Conservation (phyloP, 1,140 invertebrate genomes). For the Trichoplusia ni region DNA sequence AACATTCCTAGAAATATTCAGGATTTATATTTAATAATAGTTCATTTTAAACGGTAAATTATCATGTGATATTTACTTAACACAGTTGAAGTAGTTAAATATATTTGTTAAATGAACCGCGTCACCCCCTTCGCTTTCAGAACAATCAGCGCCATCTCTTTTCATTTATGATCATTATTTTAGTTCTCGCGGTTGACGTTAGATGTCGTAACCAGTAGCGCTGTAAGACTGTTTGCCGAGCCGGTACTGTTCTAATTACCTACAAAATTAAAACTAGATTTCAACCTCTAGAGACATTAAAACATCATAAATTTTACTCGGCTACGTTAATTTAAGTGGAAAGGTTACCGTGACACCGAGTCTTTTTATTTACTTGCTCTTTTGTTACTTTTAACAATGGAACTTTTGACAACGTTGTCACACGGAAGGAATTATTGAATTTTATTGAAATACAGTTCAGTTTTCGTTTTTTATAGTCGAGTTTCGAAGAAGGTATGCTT, state of each 20-base stretch:
- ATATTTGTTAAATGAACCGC: not conserved
- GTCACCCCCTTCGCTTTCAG: not conserved
- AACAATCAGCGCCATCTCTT: conserved; percentile 30
- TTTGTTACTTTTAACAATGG: conserved; percentile 22
- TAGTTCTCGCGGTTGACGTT: not conserved
- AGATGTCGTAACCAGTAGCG: conserved; percentile 6
- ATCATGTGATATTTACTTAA: no score
- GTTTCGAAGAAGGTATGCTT: conserved; percentile 7
- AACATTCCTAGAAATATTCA: no score
- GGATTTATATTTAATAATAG: no score
- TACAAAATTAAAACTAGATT: conserved; percentile 27
- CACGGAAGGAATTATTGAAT: conserved; percentile 10
- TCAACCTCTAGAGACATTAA: conserved; percentile 24
- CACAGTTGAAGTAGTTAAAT: no score
- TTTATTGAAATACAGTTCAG: not conserved
- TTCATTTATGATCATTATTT: not conserved
- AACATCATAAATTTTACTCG: conserved; percentile 24
- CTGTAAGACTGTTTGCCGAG: not conserved
- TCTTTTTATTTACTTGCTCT: conserved; percentile 14
- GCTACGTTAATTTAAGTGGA: conserved; percentile 24
- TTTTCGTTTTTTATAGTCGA: conserved; percentile 8
- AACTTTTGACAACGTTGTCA: conserved; percentile 18
- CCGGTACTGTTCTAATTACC: conserved; percentile 2
- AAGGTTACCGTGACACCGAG: conserved; percentile 20
- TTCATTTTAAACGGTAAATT: no score